Percentiles rank a stretch among this genome's conserved stretches.
phyloP scores from a whole-genome alignment of 2,797 vertebrate genomes.

The Chiroxiphia lanceolata region DNA sequence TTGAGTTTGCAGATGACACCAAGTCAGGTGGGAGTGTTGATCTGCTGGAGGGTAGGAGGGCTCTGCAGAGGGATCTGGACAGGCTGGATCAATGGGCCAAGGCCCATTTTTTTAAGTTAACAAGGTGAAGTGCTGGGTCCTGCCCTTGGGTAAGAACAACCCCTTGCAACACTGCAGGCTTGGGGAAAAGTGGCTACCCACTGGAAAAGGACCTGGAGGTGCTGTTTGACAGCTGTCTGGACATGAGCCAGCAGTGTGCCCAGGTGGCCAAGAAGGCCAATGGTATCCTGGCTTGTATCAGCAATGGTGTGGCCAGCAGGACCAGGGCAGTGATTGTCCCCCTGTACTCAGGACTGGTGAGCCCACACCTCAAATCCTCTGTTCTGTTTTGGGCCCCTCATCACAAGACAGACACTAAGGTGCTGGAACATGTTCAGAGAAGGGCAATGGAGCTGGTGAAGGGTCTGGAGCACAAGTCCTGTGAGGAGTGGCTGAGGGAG shows the following conservation, averaged over 20 bases:
- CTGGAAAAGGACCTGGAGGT: not conserved
- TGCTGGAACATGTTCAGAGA: not conserved
- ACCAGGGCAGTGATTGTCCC: not conserved
- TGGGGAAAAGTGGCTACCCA: not conserved
- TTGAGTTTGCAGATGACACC: not conserved
- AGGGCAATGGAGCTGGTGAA: rapidly evolving
- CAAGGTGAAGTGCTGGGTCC: not conserved
- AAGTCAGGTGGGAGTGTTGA: not conserved
- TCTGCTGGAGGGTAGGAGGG: not conserved
- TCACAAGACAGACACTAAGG: not conserved
- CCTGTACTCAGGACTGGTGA: not conserved
- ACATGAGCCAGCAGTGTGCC: not conserved
- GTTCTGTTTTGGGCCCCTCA: not conserved
- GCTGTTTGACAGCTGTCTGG: not conserved
- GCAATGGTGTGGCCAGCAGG: too few species aligned
- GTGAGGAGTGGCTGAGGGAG: not conserved
- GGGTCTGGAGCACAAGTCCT: not conserved
- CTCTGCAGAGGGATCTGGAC: not conserved
- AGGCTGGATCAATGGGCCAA: not conserved
- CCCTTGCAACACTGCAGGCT: not conserved
- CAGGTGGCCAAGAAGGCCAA: not conserved
- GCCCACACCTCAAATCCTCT: too few species aligned
- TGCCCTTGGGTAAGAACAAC: not conserved
- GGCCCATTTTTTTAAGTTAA: not conserved
- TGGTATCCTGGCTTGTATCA: not conserved